Conservation (phyloP, 2,888 invertebrate species). For the Acleris literana region DNA sequence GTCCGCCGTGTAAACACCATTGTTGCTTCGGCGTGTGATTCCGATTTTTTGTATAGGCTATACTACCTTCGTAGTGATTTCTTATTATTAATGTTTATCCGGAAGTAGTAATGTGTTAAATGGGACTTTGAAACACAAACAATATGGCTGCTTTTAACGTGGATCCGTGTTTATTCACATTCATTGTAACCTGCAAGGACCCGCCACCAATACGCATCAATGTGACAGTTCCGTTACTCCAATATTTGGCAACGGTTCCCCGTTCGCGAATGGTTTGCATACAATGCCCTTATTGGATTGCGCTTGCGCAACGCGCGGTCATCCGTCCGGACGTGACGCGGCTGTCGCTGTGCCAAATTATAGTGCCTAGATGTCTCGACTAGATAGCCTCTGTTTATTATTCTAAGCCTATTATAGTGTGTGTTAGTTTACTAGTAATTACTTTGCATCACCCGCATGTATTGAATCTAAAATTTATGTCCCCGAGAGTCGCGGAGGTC, state of each 20-base stretch:
- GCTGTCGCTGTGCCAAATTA: conserved; percentile 60
- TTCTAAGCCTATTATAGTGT: conserved; percentile 29
- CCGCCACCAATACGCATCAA: background rate
- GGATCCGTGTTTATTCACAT: background rate
- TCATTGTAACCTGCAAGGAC: too few relatives aligned
- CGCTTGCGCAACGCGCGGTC: conserved; percentile 74
- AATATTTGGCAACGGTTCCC: conserved; percentile 66
- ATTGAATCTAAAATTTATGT: conserved; percentile 20
- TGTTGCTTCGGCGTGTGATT: conserved; percentile 65
- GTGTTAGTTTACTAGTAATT: conserved; percentile 19
- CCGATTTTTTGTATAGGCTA: conserved; percentile 62
- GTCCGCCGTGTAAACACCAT: conserved; percentile 69
- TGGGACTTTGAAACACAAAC: conserved; percentile 16
- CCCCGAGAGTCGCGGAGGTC: conserved; percentile 15
- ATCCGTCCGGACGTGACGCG: conserved; percentile 76
- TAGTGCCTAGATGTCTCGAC: conserved; percentile 59
- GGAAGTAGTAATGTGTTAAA: conserved; percentile 48
- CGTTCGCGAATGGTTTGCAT: conserved; percentile 69
- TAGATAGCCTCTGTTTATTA: conserved; percentile 48
- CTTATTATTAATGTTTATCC: conserved; percentile 60
- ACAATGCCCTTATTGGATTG: conserved; percentile 74
- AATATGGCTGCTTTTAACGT: conserved; percentile 16
- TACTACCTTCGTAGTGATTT: conserved; percentile 54
- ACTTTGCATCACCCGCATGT: conserved; percentile 11
- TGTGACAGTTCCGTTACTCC: conserved; percentile 45